Evolutionary conservation across 1,140 invertebrate species (phyloP), one percentile per base, ranked within the genome.

Genomic region (Bradynema listronoti): DNA sequence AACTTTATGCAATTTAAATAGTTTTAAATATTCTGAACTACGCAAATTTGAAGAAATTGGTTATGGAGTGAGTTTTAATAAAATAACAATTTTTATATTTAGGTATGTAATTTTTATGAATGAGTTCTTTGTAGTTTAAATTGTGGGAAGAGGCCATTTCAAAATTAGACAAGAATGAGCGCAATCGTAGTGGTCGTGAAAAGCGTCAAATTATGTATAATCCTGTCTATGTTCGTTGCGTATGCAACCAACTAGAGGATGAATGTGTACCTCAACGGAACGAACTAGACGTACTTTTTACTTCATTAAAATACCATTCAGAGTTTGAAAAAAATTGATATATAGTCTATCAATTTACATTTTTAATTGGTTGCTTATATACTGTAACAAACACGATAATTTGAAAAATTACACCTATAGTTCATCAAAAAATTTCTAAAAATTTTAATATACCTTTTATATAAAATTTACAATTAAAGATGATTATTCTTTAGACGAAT

Each of bases 261-360:
- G 72, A 76, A 43, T 76, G 73, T 61, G 75, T 76, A 22, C 73
- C 73, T n/a, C 77, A 76, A 58, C 56, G 76, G 41, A 78, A 76
- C 60, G 68, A 61, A n/a, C 51, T 76, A 19, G 59, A 75, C 36
- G 71, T 74, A 22, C n/a, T n/a, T n/a, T n/a, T n/a, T n/a, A n/a
- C n/a, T n/a, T n/a, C n/a, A n/a, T n/a, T n/a, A n/a, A n/a, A n/a
- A n/a, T n/a, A n/a, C n/a, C n/a, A n/a, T n/a, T n/a, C n/a, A n/a
- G n/a, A n/a, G n/a, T n/a, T n/a, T n/a, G n/a, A n/a, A n/a, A n/a
- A n/a, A n/a, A n/a, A n/a, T n/a, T n/a, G n/a, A n/a, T n/a, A n/a
- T n/a, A n/a, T n/a, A n/a, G n/a, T n/a, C n/a, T n/a, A n/a, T n/a
- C n/a, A n/a, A n/a, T n/a, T n/a, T n/a, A n/a, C n/a, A n/a, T n/a